These are phyloP conservation scores for Heterochromis multidens DNA, from an alignment of 2,113 vertebrate genomes.

Conservation along the genomic window DNA sequence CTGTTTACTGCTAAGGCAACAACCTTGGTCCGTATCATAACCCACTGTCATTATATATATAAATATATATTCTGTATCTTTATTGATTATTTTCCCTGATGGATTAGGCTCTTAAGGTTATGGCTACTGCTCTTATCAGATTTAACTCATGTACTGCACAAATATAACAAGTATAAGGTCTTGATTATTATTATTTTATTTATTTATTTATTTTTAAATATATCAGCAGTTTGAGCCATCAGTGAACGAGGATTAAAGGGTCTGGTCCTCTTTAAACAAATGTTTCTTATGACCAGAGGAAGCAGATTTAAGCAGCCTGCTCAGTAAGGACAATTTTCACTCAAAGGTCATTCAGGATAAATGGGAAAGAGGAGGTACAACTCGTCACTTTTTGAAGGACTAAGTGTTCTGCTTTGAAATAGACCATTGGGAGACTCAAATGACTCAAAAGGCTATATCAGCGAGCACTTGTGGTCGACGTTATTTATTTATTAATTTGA, in stretches of 20 bases:
- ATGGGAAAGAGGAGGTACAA: slow-evolving; percentile 45
- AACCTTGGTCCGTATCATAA: not conserved
- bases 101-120: not conserved
- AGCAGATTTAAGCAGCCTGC: slow-evolving; percentile 36
- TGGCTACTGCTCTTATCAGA: not conserved
- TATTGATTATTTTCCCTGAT: not conserved
- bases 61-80: not conserved
- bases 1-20: slow-evolving; percentile 27
- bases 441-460: slow-evolving; percentile 77
- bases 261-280: slow-evolving; percentile 32
- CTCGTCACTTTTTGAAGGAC: slow-evolving; percentile 71
- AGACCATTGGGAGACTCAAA: slow-evolving; percentile 75
- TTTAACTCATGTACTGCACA: not conserved
- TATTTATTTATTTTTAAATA: not conserved
- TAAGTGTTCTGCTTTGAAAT: slow-evolving; percentile 72
- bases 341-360: slow-evolving; percentile 67
- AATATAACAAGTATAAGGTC: not conserved
- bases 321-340: slow-evolving; percentile 51
- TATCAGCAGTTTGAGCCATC: not conserved
- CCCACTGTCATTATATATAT: not conserved
- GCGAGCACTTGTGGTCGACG: slow-evolving; percentile 73
- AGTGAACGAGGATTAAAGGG: not conserved
- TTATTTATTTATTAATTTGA: slow-evolving; percentile 84
- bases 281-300: slow-evolving; percentile 5
- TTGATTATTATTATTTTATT: not conserved